These are phyloP conservation scores for Cyclophora punctaria DNA, from an alignment of 2,888 invertebrate genomes.

Conservation along the genomic window DNA sequence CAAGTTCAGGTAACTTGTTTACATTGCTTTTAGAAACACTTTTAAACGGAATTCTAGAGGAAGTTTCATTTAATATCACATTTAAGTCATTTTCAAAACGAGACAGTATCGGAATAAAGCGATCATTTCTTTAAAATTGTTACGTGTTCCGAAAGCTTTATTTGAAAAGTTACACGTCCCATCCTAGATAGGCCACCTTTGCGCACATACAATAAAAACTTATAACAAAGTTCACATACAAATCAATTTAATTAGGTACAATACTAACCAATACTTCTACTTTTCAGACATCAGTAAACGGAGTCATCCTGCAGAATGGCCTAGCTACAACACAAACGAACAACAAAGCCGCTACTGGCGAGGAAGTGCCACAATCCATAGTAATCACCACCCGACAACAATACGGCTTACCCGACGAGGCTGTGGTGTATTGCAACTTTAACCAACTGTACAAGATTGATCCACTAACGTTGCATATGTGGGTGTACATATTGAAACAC, in stretches of 20 bases:
- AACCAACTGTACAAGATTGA: constrained; percentile 99
- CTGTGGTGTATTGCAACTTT: constrained; percentile 98
- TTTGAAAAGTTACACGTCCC: too few species aligned
- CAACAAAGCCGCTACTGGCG: constrained; percentile 98
- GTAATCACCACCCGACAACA: constrained; percentile 97
- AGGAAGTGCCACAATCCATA: constrained; percentile 97
- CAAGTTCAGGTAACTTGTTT: constrained; percentile 54
- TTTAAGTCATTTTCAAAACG: too few species aligned
- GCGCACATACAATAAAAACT: too few species aligned
- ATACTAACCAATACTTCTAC: neutral
- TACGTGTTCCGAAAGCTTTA: too few species aligned
- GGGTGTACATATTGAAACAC: constrained; percentile 94
- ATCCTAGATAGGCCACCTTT: too few species aligned
- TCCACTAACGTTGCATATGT: constrained; percentile 95
- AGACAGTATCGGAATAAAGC: too few species aligned
- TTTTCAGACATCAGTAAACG: constrained; percentile 91
- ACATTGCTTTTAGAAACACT: too few species aligned
- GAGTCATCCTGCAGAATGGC: constrained; percentile 97
- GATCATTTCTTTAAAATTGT: too few species aligned
- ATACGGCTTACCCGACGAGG: constrained; percentile 96
- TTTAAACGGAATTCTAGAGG: too few species aligned
- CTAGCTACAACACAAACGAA: constrained; percentile 97
- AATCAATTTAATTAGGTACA: too few species aligned
- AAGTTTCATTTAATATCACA: too few species aligned
- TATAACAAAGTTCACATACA: too few species aligned